Conservation (phyloP, 2,113 vertebrate species). For the Garra rufa region DNA sequence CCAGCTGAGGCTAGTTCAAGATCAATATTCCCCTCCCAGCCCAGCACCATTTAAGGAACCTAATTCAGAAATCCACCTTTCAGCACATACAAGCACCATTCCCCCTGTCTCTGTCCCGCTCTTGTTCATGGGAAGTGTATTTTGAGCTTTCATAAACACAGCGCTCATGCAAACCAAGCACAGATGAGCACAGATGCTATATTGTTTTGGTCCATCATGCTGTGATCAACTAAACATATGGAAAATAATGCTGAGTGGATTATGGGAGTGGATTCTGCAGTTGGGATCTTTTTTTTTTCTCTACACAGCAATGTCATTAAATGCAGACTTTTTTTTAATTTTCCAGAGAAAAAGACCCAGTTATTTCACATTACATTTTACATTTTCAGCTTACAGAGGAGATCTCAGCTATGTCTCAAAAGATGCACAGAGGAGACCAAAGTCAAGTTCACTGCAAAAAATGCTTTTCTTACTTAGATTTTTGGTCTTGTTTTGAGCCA, state of each 20-base stretch:
- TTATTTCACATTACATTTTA: neutral
- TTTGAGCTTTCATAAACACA: neutral
- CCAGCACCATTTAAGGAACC: conserved; percentile 96
- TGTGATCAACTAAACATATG: neutral
- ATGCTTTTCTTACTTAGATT: too few species aligned
- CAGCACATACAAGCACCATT: conserved; percentile 76
- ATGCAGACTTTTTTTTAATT: neutral
- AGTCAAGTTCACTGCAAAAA: too few species aligned
- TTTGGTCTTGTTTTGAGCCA: too few species aligned
- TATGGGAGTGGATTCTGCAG: neutral
- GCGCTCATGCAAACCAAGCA: neutral
- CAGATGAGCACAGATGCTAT: neutral
- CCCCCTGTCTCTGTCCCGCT: conserved; percentile 41
- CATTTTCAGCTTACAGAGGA: neutral
- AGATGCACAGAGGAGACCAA: too few species aligned
- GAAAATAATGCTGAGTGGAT: neutral
- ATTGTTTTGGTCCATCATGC: neutral
- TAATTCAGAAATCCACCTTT: conserved; percentile 97
- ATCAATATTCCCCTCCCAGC: conserved; percentile 95
- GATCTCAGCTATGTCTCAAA: neutral
- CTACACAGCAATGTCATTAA: too few species aligned
- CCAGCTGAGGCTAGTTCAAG: conserved; percentile 93
- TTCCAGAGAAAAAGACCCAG: neutral
- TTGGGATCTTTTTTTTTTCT: neutral
- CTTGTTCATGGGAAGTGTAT: conserved; percentile 5